Percentiles rank a stretch among this genome's conserved stretches.
phyloP scores from a whole-genome alignment of 2,888 invertebrate species.

The Andricus curvator region DNA sequence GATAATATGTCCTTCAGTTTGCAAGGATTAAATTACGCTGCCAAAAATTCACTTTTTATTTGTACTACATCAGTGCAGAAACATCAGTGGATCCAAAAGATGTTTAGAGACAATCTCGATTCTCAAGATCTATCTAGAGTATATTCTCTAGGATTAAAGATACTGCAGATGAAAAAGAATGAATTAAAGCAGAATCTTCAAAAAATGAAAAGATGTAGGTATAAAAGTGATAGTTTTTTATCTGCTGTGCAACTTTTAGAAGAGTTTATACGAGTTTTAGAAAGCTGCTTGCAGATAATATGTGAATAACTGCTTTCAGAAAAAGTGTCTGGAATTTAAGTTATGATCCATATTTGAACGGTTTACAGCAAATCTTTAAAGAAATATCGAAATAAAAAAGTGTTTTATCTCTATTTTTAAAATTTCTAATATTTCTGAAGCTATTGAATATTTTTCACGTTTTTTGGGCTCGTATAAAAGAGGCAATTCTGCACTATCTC shows the following conservation, averaged over 20 bases:
- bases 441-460: background rate
- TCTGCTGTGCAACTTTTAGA: constrained; percentile 64
- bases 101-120: constrained; percentile 64
- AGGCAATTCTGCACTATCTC: too few species aligned
- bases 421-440: constrained; percentile 2
- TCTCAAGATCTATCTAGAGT: constrained; percentile 57
- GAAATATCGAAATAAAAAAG: too few species aligned
- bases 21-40: constrained; percentile 85
- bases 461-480: too few species aligned
- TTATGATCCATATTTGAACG: background rate
- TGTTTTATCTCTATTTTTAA: too few species aligned
- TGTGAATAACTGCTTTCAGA: constrained; percentile 40
- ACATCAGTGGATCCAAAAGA: constrained; percentile 63
- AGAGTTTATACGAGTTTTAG: constrained; percentile 64
- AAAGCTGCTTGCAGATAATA: constrained; percentile 27
- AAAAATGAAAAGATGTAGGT: constrained; percentile 59
- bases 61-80: constrained; percentile 56
- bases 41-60: constrained; percentile 75
- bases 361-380: too few species aligned
- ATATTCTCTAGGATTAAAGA: constrained; percentile 55
- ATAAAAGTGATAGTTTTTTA: constrained; percentile 63
- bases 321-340: background rate
- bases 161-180: constrained; percentile 60
- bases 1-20: constrained; percentile 83
- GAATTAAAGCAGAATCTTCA: constrained; percentile 56